A percentile compares a stretch with the other conserved stretches of the same genome.
phyloP scores from a whole-genome alignment of 2,113 vertebrate species.

The Pogonocichla stellata region DNA sequence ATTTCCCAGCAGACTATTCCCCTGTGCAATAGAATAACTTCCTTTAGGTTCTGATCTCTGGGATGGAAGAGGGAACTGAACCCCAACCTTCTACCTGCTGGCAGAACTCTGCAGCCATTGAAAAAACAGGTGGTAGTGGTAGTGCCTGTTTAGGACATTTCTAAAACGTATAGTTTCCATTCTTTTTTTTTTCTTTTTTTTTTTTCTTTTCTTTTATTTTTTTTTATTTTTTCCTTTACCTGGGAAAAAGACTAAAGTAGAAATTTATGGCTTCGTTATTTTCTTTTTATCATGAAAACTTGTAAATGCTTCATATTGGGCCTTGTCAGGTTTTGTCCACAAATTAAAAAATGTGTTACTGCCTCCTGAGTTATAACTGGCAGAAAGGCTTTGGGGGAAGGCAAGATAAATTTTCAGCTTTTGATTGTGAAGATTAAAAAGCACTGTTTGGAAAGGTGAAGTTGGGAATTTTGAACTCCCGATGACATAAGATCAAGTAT shows the following conservation, averaged over 20 bases:
- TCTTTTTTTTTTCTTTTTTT: background rate
- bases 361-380: background rate
- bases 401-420: background rate
- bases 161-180: fast-evolving
- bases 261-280: background rate
- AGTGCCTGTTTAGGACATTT: background rate
- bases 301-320: background rate
- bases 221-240: background rate
- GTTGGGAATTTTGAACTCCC: background rate
- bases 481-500: background rate
- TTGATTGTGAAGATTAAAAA: background rate
- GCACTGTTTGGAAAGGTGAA: background rate
- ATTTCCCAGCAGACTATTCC: slow-evolving; percentile 28
- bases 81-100: background rate
- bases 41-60: background rate
- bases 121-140: background rate
- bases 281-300: background rate
- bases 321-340: background rate
- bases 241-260: background rate
- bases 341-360: background rate
- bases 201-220: too few species aligned
- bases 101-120: background rate
- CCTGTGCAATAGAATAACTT: background rate
- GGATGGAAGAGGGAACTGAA: background rate
- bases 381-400: background rate